phyloP scores from a whole-genome alignment of 1,140 invertebrate species.

The Drosophila ficusphila region DNA sequence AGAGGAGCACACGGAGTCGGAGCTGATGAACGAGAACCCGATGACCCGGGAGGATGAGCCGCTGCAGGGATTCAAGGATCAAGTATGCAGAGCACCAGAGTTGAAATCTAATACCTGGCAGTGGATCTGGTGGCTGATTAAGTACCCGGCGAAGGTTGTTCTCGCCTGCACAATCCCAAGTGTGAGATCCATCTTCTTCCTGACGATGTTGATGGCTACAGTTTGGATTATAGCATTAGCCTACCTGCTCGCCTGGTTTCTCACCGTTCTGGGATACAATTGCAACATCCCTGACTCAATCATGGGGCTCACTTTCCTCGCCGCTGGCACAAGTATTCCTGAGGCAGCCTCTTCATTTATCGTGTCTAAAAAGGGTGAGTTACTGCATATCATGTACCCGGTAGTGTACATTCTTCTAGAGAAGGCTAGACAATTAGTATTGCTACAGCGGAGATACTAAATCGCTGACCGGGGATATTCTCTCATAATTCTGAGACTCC shows the following conservation, averaged over 20 bases:
- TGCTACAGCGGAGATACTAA: too few species aligned
- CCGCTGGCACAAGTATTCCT: conserved; percentile 90
- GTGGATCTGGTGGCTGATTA: conserved; percentile 43
- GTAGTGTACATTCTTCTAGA: too few species aligned
- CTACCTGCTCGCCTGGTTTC: conserved; percentile 95
- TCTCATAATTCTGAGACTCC: too few species aligned
- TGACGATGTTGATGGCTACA: conserved; percentile 94
- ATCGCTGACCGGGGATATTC: too few species aligned
- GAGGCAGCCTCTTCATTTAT: conserved; percentile 93
- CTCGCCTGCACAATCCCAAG: conserved; percentile 62
- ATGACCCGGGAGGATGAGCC: conserved; percentile 22
- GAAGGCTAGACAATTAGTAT: too few species aligned
- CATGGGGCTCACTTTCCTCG: conserved; percentile 91
- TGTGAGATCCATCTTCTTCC: conserved; percentile 20
- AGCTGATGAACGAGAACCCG: conserved; percentile 41
- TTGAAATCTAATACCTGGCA: neutral
- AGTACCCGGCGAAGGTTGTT: conserved; percentile 42
- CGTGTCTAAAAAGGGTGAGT: conserved; percentile 89
- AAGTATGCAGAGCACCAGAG: conserved; percentile 15
- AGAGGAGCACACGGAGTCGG: neutral
- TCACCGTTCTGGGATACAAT: conserved; percentile 94
- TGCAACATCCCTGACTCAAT: conserved; percentile 89
- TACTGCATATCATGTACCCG: too few species aligned
- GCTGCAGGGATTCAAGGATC: conserved; percentile 19
- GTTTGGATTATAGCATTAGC: conserved; percentile 94